phyloP scores from a whole-genome alignment of 2,113 vertebrate genomes.

The Archilochus colubris region DNA sequence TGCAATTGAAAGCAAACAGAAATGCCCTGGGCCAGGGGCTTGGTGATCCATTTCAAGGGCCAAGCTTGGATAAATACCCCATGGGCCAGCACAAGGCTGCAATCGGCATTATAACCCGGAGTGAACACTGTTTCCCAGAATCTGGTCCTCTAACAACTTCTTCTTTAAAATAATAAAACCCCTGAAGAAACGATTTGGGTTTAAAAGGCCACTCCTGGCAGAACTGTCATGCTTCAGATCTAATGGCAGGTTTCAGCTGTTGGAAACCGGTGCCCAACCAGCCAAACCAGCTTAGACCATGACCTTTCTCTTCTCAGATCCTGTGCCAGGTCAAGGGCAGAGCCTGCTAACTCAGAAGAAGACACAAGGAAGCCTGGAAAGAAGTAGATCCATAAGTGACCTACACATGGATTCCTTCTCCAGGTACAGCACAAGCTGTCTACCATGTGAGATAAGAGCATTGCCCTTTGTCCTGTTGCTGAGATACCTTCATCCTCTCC shows the following conservation, averaged over 20 bases:
- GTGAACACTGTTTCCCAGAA: background rate
- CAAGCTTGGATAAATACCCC: background rate
- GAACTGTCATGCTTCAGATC: background rate
- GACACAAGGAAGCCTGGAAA: background rate
- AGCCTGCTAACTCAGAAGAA: background rate
- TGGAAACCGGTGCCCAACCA: background rate
- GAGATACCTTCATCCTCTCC: background rate
- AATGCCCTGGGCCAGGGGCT: background rate
- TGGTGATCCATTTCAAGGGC: background rate
- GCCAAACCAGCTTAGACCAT: background rate
- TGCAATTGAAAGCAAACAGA: conserved; percentile 49
- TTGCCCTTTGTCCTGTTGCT: accelerated
- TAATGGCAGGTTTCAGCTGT: background rate
- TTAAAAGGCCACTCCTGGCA: background rate
- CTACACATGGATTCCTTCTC: background rate
- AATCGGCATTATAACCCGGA: background rate
- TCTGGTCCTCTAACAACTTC: background rate
- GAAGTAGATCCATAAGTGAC: background rate
- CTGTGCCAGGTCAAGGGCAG: background rate
- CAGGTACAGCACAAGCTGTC: background rate
- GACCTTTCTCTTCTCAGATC: background rate
- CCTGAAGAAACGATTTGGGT: background rate
- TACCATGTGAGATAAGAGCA: background rate
- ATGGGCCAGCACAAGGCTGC: background rate
- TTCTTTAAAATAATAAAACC: background rate